Evolutionary conservation across 2,888 invertebrate species (phyloP).

Genomic region (Limenitis camilla): DNA sequence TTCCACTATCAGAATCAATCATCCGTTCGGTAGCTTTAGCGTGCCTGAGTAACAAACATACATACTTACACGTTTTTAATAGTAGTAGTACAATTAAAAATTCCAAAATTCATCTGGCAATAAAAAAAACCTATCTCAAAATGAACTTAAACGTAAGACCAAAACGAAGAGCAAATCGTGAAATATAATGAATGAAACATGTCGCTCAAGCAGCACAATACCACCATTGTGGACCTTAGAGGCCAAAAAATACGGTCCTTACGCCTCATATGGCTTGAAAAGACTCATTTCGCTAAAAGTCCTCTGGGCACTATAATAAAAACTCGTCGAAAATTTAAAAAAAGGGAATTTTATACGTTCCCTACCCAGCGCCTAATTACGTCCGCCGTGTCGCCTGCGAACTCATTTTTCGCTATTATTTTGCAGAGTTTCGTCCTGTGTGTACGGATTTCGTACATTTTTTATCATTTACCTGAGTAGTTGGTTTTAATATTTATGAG

Average conservation of each 20-base stretch:
- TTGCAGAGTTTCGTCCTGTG: slow-evolving; percentile 26
- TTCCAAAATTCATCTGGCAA: neutral
- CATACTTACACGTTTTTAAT: too few relatives aligned
- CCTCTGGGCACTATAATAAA: slow-evolving; percentile 35
- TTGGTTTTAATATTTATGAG: too few relatives aligned
- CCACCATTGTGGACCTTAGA: neutral
- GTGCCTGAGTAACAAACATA: too few relatives aligned
- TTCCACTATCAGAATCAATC: too few relatives aligned
- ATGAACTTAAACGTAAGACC: slow-evolving; percentile 18
- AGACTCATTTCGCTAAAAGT: slow-evolving; percentile 31
- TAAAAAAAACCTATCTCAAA: slow-evolving; percentile 7
- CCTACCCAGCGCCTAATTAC: slow-evolving; percentile 36
- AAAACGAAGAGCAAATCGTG: slow-evolving; percentile 17
- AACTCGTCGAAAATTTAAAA: slow-evolving; percentile 35
- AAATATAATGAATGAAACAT: slow-evolving; percentile 23
- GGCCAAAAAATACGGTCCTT: slow-evolving; percentile 6
- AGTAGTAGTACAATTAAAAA: too few relatives aligned
- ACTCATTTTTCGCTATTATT: slow-evolving; percentile 33
- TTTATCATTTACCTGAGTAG: neutral
- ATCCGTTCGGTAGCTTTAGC: too few relatives aligned
- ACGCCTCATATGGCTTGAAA: slow-evolving; percentile 29
- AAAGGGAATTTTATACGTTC: slow-evolving; percentile 30
- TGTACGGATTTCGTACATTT: slow-evolving; percentile 21
- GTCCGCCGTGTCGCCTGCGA: slow-evolving; percentile 32
- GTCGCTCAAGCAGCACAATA: slow-evolving; percentile 15